Percentiles rank a stretch among this genome's conserved stretches.
Evolutionary conservation across 2,888 invertebrate species (phyloP).

Genomic region (Molanna angustata): DNA sequence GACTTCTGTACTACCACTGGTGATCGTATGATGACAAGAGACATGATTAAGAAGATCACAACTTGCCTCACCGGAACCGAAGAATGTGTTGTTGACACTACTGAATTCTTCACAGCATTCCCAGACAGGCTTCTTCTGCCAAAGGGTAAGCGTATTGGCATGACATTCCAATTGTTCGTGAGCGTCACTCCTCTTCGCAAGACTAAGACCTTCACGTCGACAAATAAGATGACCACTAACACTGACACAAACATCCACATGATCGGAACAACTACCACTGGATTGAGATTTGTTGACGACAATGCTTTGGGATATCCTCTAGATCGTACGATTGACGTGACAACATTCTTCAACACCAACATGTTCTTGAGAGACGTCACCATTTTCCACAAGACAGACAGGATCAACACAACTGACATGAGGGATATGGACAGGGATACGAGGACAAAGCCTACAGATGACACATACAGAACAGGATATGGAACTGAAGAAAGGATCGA

Average conservation of each 20-base stretch:
- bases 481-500: background rate
- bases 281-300: conserved; percentile 57
- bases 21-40: conserved; percentile 55
- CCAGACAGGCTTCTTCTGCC: conserved; percentile 69
- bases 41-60: conserved; percentile 36
- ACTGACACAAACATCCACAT: conserved; percentile 56
- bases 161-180: conserved; percentile 63
- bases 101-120: conserved; percentile 55
- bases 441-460: no score
- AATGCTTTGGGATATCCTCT: conserved; percentile 73
- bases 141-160: conserved; percentile 66
- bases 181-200: conserved; percentile 53
- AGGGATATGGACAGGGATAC: no score
- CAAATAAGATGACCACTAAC: conserved; percentile 49
- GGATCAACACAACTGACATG: background rate
- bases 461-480: no score
- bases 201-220: conserved; percentile 43
- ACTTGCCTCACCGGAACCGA: conserved; percentile 36
- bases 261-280: conserved; percentile 32
- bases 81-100: conserved; percentile 48
- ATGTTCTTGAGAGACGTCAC: conserved; percentile 63
- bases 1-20: conserved; percentile 63
- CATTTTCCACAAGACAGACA: conserved; percentile 55
- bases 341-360: conserved; percentile 62
- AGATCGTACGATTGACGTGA: conserved; percentile 62